Evolutionary conservation across 1,140 invertebrate genomes (phyloP).

Genomic region (Prorops nasuta): DNA sequence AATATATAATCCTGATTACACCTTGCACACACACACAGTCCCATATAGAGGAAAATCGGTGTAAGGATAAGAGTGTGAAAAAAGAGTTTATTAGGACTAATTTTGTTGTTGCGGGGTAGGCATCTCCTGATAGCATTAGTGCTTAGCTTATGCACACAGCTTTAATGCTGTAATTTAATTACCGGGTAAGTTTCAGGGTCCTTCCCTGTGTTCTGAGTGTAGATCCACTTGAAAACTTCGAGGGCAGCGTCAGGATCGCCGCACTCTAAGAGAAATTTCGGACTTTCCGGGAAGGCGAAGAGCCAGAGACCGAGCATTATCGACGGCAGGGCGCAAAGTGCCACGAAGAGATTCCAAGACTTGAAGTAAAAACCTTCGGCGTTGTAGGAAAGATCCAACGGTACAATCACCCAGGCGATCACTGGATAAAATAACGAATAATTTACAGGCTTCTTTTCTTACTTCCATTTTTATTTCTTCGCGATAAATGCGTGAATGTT

Average conservation of each 20-base stretch:
- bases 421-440: constrained; percentile 48
- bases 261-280: constrained; percentile 78
- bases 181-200: constrained; percentile 67
- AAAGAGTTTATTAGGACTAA: too few species aligned
- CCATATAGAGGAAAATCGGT: too few species aligned
- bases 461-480: not conserved
- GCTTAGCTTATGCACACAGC: too few species aligned
- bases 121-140: too few species aligned
- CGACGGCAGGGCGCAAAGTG: constrained; percentile 65
- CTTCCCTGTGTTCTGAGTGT: constrained; percentile 68
- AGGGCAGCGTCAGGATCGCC: constrained; percentile 73
- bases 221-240: constrained; percentile 67
- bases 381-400: constrained; percentile 60
- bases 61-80: too few species aligned
- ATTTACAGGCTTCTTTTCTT: not conserved
- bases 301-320: constrained; percentile 65
- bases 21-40: too few species aligned
- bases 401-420: constrained; percentile 73
- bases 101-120: too few species aligned
- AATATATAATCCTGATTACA: too few species aligned
- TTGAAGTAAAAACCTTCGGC: constrained; percentile 63
- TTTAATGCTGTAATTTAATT: too few species aligned
- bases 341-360: constrained; percentile 76
- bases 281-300: constrained; percentile 80
- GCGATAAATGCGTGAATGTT: not conserved